These are phyloP conservation scores for Pachycephala philippinensis DNA, from an alignment of 2,113 vertebrate species.

Conservation along the genomic window DNA sequence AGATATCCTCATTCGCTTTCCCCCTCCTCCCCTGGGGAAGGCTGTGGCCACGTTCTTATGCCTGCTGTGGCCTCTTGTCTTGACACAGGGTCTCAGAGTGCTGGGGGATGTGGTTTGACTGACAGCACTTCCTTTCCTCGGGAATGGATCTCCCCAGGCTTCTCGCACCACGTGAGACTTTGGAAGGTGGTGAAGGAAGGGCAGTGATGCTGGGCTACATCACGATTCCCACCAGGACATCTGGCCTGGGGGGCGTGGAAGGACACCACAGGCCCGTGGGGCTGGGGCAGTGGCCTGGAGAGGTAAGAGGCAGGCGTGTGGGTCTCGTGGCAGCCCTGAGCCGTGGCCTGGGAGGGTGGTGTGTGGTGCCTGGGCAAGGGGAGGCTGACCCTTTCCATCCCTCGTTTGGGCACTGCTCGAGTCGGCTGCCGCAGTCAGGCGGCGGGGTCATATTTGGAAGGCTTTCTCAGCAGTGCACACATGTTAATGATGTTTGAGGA, in stretches of 20 bases:
- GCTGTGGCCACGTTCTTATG: background rate
- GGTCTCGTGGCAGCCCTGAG: background rate
- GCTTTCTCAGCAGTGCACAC: background rate
- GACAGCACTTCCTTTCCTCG: background rate
- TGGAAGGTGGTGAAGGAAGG: background rate
- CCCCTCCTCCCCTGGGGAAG: background rate
- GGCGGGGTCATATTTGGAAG: background rate
- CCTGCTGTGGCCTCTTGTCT: background rate
- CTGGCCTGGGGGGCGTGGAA: background rate
- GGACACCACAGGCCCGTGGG: background rate
- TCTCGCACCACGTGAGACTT: rapidly evolving
- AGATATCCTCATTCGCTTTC: background rate
- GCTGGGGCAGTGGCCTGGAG: background rate
- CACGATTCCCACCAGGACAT: background rate
- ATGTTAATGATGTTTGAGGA: conserved; percentile 43
- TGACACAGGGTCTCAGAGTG: background rate
- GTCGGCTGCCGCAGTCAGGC: background rate
- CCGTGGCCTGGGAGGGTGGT: rapidly evolving
- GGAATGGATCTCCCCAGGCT: background rate
- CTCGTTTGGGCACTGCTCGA: background rate
- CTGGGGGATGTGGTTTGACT: background rate
- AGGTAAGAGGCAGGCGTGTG: background rate
- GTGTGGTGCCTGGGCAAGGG: background rate
- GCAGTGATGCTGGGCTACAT: background rate
- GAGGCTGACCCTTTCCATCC: background rate